Conservation (phyloP, 2,888 invertebrate species). For the Phortica magna region DNA sequence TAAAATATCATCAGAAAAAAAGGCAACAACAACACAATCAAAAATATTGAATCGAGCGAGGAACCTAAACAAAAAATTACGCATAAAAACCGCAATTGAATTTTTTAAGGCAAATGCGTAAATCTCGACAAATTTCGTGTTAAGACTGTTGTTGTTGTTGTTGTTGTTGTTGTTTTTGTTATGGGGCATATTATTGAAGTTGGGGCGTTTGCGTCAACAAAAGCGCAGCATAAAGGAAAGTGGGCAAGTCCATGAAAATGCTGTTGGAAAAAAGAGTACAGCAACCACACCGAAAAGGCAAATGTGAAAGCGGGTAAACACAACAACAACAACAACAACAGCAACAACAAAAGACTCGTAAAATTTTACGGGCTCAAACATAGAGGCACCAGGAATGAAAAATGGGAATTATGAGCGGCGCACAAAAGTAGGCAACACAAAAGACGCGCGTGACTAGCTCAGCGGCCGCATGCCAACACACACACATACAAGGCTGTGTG, state of each 20-base stretch:
- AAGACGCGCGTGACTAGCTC: not conserved
- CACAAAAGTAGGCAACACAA: conserved; percentile 26
- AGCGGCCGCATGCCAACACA: too few species aligned
- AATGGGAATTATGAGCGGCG: conserved; percentile 34
- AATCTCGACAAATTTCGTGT: conserved; percentile 57
- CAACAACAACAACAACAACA: conserved; percentile 20
- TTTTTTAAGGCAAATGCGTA: conserved; percentile 56
- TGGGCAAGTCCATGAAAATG: conserved; percentile 47
- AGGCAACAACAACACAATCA: not conserved
- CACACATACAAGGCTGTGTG: not conserved
- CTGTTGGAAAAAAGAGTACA: conserved; percentile 32
- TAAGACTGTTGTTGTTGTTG: conserved; percentile 7
- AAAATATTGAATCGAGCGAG: not conserved
- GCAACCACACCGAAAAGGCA: conserved; percentile 37
- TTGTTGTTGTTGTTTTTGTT: not conserved
- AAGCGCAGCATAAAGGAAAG: conserved; percentile 38
- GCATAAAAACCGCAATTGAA: conserved; percentile 70
- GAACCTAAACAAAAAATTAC: conserved; percentile 56
- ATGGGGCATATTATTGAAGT: not conserved
- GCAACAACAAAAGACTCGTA: conserved; percentile 24
- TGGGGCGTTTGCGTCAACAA: conserved; percentile 34
- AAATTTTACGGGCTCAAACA: not conserved
- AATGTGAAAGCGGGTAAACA: conserved; percentile 35
- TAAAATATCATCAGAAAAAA: conserved; percentile 63
- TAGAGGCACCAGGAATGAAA: conserved; percentile 35